Evolutionary conservation across 2,797 vertebrate genomes (phyloP), one percentile per base, ranked within the genome.

Genomic region (Okamejei kenojei): DNA sequence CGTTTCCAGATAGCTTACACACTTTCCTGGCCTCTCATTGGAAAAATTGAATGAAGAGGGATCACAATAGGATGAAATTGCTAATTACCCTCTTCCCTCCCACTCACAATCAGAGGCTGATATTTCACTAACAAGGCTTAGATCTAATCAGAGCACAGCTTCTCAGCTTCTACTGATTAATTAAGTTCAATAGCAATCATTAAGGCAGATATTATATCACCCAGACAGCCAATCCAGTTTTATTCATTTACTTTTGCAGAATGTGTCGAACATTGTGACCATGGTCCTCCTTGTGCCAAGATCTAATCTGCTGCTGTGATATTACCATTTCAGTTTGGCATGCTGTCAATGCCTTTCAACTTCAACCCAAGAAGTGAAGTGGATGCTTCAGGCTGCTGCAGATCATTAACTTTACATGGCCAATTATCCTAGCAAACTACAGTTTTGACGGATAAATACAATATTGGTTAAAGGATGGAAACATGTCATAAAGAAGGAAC

Each of bases 131-230:
- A 74, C 68, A n/a, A 61, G 68, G 90, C 35, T 91, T 45, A 91
- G 38, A 74, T 91, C 21, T 74, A 74, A 91, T 91, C 71, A 91
- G 35, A 74, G 35, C 73, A 91, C 35, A 74, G 35, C 21, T 74
- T 74, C 68, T 91, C 71, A 91, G 35, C 68, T 45, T 29, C 23
- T 15, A 54, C 23, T 38, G 35, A 54, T 68, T 54, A 73, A 91
- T 74, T 74, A 54, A 73, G 26, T 74, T 54, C 90, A 91, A 91
- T 91, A 74, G 35, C 88, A 91, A 35, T 74, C 68, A 91, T 91
- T 91, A 74, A 29, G 71, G 90, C 68, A 73, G 71, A 74, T 45
- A 91, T 91, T 74, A 73, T 73, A 38, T 45, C 65, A 73, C 32
- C 26, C 17, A 71, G 32, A 38, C 35, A 23, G 23, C 74, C 38